Evolutionary conservation across 2,888 invertebrate species (phyloP), one percentile per base, ranked within the genome.

Genomic region (Drosophila mercatorum): DNA sequence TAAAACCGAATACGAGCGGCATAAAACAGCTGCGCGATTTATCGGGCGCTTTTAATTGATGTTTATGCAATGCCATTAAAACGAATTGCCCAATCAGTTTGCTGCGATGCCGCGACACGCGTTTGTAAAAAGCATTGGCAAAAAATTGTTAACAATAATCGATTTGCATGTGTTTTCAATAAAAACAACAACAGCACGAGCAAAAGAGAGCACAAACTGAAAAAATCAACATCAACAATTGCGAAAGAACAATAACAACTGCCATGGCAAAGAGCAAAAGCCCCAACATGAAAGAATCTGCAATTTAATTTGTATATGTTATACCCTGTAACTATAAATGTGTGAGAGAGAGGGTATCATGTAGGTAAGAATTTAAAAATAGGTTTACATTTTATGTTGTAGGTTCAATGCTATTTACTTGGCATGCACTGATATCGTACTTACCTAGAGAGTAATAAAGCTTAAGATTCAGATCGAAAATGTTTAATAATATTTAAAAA

Each of bases 111-210:
- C 51, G 34, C 76, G 44, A 65, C 58, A 61, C 44, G 56, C 52
- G 40, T 40, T 10, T 53, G 58, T 41, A 74, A 83, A 76, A 73
- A 65, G 69, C 38, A 71, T 74, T 83, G 83, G 63, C 64, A 78
- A 86, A 88, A 85, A 78, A 68, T 72, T 72, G 75, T 80, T 86
- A 76, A 86, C 78, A 83, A 71, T 86, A 78, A 84, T 88, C 89
- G 87, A 84, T 88, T 78, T 80, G 84, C 70, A 72, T 83, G 84
- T 69, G 52, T 72, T 70, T 81, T 74, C 87, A 84, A 84, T 86
- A 40, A 73, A 71, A 74, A n/a, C 26, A 60, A 81, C 28, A 41
- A 7, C 28, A 55, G 7, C 28, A 40, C 1, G 5, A 40, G 14
- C 41, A 66, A 75, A 47, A 72, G 66, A 17, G 49, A 6, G 17